These are phyloP conservation scores for Wasmannia auropunctata DNA, from an alignment of 1,140 invertebrate species.

Conservation along the genomic window DNA sequence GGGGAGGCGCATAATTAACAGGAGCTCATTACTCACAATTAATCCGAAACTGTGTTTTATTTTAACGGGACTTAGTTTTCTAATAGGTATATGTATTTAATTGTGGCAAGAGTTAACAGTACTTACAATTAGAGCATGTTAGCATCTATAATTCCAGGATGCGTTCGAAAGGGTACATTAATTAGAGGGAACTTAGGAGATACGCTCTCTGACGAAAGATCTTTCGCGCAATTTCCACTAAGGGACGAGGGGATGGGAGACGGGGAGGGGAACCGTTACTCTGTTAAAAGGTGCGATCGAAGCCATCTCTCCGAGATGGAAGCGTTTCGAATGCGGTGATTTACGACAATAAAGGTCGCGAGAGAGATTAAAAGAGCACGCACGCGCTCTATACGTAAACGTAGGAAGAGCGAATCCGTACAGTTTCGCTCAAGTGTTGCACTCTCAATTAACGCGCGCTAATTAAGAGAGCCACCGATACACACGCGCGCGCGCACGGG, in stretches of 20 bases:
- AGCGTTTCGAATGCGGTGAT: not conserved
- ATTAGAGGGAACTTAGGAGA: not conserved
- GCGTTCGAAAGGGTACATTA: not conserved
- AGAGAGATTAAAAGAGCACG: not conserved
- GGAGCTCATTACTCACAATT: not conserved
- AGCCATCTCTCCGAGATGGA: not conserved
- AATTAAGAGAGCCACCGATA: conserved; percentile 49
- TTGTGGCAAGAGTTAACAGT: not conserved
- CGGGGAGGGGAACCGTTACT: not conserved
- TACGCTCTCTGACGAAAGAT: not conserved
- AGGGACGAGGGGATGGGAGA: too few relatives aligned
- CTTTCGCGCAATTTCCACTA: not conserved
- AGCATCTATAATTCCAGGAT: not conserved
- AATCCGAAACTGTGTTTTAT: not conserved
- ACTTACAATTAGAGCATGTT: not conserved
- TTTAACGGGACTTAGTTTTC: not conserved
- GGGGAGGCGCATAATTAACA: not conserved
- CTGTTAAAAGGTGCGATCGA: not conserved
- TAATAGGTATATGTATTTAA: not conserved
- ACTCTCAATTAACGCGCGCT: conserved; percentile 47
- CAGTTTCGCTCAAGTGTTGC: not conserved
- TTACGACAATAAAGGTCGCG: not conserved
- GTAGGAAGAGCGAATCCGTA: not conserved
- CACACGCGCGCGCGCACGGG: not conserved
- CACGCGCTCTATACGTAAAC: not conserved